These are phyloP conservation scores for Autographa gamma DNA, from an alignment of 2,888 invertebrate species.

Conservation along the genomic window DNA sequence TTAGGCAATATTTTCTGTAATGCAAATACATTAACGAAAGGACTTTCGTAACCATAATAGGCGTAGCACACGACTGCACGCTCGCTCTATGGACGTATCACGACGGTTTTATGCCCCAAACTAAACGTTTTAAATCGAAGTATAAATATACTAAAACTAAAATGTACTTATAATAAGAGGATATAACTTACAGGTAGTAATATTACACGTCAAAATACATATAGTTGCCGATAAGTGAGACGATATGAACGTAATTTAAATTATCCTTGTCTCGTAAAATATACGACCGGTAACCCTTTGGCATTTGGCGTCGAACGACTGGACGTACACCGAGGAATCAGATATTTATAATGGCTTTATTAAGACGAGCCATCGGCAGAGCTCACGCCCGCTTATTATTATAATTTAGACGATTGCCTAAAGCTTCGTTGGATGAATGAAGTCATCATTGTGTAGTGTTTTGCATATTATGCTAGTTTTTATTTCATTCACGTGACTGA, in stretches of 20 bases:
- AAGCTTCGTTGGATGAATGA: conserved; percentile 83
- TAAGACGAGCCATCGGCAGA: conserved; percentile 83
- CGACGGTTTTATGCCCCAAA: conserved; percentile 50
- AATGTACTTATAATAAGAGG: conserved; percentile 24
- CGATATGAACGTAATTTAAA: conserved; percentile 65
- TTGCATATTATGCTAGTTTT: conserved; percentile 51
- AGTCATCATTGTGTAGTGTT: conserved; percentile 77
- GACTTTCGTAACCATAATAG: conserved; percentile 53
- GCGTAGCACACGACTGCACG: conserved; percentile 61
- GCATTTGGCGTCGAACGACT: conserved; percentile 77
- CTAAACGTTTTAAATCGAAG: conserved; percentile 43
- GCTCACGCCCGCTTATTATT: conserved; percentile 88
- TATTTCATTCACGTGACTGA: conserved; percentile 38
- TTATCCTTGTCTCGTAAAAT: conserved; percentile 71
- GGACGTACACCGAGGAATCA: conserved; percentile 80
- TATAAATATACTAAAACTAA: conserved; percentile 30
- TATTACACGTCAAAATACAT: conserved; percentile 60
- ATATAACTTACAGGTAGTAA: conserved; percentile 37
- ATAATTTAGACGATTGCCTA: conserved; percentile 88
- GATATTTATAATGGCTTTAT: conserved; percentile 89
- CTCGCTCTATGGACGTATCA: conserved; percentile 55
- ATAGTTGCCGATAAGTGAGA: conserved; percentile 59
- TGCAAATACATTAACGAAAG: conserved; percentile 56
- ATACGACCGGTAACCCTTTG: conserved; percentile 78
- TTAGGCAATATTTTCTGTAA: conserved; percentile 48